Evolutionary conservation across 1,140 invertebrate genomes (phyloP).

Genomic region (Bombus confusus): DNA sequence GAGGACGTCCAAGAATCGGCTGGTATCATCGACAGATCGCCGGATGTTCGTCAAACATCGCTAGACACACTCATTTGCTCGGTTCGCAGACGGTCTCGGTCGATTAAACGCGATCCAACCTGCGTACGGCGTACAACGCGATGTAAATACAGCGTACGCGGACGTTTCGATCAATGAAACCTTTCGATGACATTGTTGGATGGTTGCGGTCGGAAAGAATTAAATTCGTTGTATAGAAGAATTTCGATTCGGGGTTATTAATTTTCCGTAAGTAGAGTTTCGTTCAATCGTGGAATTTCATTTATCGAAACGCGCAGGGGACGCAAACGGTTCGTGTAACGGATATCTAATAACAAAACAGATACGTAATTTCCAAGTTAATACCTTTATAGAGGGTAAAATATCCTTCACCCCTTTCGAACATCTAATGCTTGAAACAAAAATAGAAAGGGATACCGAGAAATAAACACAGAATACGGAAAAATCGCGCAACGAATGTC

Average conservation of each 20-base stretch:
- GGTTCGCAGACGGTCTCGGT: conserved; percentile 30
- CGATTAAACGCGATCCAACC: conserved; percentile 57
- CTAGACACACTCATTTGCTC: conserved; percentile 50
- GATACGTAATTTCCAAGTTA: no score
- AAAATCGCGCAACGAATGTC: background rate
- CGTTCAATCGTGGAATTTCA: no score
- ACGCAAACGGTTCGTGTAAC: no score
- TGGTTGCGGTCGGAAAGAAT: background rate
- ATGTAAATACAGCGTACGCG: background rate
- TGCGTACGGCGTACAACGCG: background rate
- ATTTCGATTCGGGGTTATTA: background rate
- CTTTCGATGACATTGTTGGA: background rate
- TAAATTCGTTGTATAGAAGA: no score
- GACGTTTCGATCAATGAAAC: conserved; percentile 6
- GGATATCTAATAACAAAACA: no score
- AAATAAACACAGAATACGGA: background rate
- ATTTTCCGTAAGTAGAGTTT: background rate
- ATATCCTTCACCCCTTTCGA: background rate
- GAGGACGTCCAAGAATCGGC: background rate
- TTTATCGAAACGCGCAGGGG: no score
- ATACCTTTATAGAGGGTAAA: no score
- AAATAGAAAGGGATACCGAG: background rate
- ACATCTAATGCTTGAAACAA: background rate
- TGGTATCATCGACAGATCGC: conserved; percentile 48
- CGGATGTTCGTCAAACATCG: conserved; percentile 40